phyloP scores from a whole-genome alignment of 1,140 invertebrate species.

The Patella vulgata region DNA sequence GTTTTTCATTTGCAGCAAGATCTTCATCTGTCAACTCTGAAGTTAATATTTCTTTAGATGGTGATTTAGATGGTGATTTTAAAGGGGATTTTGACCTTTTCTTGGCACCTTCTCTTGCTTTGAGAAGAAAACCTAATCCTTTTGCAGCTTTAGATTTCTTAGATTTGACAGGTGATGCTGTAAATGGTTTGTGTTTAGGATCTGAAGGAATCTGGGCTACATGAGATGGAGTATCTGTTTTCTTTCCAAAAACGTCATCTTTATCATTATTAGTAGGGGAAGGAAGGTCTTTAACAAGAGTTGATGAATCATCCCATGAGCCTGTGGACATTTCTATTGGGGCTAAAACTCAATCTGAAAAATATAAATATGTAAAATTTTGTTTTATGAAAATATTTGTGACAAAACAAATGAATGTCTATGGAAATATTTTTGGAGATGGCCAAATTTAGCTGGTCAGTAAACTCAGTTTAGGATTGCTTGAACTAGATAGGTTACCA shows the following conservation, averaged over 20 bases:
- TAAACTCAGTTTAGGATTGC: too few relatives aligned
- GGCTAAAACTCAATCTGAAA: constrained; percentile 17
- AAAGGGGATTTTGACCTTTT: constrained; percentile 31
- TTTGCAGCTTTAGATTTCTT: constrained; percentile 41
- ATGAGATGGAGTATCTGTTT: neutral
- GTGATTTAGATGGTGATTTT: constrained; percentile 40
- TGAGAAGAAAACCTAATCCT: constrained; percentile 43
- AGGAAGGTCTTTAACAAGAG: constrained; percentile 50
- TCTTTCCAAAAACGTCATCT: constrained; percentile 32
- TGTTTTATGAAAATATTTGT: neutral
- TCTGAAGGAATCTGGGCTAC: too few relatives aligned
- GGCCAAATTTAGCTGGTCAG: too few relatives aligned
- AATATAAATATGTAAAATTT: constrained; percentile 10
- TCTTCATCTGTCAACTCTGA: constrained; percentile 44
- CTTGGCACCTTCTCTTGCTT: constrained; percentile 25
- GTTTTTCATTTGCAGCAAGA: constrained; percentile 43
- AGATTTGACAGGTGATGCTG: neutral
- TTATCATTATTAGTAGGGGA: constrained; percentile 43
- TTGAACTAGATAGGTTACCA: too few relatives aligned
- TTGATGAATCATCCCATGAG: constrained; percentile 60
- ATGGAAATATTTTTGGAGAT: too few relatives aligned
- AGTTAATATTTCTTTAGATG: constrained; percentile 46
- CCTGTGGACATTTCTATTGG: constrained; percentile 54
- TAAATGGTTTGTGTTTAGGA: too few relatives aligned
- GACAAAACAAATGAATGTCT: too few relatives aligned